phyloP scores from a whole-genome alignment of 2,888 invertebrate genomes.

The Aplocera efformata region DNA sequence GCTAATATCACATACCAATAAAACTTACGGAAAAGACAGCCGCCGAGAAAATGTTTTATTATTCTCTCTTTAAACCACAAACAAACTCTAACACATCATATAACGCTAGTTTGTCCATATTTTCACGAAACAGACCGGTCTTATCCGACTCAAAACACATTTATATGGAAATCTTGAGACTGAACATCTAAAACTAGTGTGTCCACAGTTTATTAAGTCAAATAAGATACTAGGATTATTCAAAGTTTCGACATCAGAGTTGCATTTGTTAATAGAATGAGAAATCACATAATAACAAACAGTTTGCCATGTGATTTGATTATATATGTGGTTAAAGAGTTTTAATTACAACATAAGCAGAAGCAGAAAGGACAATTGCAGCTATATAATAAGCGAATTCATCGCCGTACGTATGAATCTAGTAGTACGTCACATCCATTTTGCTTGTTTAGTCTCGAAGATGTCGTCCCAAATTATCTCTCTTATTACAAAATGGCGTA shows the following conservation, averaged over 20 bases:
- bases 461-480: conserved; percentile 28
- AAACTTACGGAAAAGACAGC: conserved; percentile 20
- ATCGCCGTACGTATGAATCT: conserved; percentile 1
- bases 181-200: conserved; percentile 25
- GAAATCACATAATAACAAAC: not conserved
- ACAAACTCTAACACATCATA: too few relatives aligned
- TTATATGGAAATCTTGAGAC: conserved; percentile 52
- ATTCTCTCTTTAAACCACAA: too few relatives aligned
- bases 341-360: too few relatives aligned
- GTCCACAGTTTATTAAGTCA: conserved; percentile 4
- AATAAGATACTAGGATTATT: not conserved
- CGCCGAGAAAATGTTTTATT: too few relatives aligned
- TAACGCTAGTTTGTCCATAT: conserved; percentile 8
- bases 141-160: conserved; percentile 43
- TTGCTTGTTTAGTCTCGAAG: conserved; percentile 19
- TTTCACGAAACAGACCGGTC: conserved; percentile 55
- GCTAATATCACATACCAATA: conserved; percentile 46
- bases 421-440: conserved; percentile 6
- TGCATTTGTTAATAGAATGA: conserved; percentile 18
- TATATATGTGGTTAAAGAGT: too few relatives aligned
- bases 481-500: conserved; percentile 34
- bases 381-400: not conserved
- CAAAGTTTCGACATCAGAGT: not conserved
- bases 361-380: too few relatives aligned
- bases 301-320: too few relatives aligned